Percentiles rank a stretch among this genome's conserved stretches.
Conservation (phyloP, 1,140 invertebrate genomes). For the Drosophila nannoptera region DNA sequence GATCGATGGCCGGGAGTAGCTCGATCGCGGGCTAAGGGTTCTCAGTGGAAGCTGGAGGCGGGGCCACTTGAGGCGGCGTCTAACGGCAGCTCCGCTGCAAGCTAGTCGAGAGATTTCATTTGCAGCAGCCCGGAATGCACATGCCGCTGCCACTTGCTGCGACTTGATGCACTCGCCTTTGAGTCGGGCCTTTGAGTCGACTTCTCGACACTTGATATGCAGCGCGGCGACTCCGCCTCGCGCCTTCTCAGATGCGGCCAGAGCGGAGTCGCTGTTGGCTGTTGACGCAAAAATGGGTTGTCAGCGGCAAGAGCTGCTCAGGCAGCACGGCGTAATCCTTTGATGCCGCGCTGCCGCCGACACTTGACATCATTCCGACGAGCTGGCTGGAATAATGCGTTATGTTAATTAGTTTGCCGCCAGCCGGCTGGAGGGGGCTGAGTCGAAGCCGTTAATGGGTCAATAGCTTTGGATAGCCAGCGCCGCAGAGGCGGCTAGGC, state of each 20-base stretch:
- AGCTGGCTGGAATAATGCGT: conserved; percentile 66
- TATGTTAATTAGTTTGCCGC: conserved; percentile 73
- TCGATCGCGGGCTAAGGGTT: not conserved
- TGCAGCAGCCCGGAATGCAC: conserved; percentile 16
- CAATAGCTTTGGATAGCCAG: conserved; percentile 71
- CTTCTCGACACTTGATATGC: conserved; percentile 64
- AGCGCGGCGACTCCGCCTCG: conserved; percentile 26
- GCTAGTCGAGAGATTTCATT: conserved; percentile 8
- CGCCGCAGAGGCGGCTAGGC: conserved; percentile 4
- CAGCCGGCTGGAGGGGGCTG: conserved; percentile 34
- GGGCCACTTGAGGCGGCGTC: not conserved
- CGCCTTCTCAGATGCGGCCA: conserved; percentile 33
- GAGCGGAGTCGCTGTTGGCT: conserved; percentile 28
- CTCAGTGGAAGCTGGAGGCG: no score
- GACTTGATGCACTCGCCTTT: conserved; percentile 18
- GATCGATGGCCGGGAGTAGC: no score
- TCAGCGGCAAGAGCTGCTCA: conserved; percentile 41
- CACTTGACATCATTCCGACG: conserved; percentile 74
- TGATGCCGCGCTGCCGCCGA: conserved; percentile 47
- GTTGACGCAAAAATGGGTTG: conserved; percentile 46
- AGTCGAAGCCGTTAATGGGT: conserved; percentile 65
- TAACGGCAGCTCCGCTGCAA: conserved; percentile 29
- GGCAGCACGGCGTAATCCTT: conserved; percentile 49
- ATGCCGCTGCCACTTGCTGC: conserved; percentile 12
- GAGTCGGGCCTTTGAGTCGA: conserved; percentile 21